Evolutionary conservation across 2,113 vertebrate genomes (phyloP), one percentile per base, ranked within the genome.

Genomic region (Lepus americanus): DNA sequence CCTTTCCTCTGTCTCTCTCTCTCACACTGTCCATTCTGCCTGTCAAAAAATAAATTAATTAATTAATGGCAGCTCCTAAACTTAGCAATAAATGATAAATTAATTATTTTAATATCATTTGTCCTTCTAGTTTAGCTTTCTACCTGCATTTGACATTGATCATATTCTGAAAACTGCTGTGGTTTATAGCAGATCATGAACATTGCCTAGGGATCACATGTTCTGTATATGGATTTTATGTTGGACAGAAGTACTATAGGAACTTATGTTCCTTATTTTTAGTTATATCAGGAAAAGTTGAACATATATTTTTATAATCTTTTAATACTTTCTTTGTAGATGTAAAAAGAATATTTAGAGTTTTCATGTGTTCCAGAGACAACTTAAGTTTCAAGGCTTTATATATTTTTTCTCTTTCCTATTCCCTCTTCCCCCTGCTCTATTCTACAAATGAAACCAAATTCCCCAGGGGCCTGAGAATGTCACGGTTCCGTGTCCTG

Each of bases 371-470:
- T 78, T 93, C 89, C 67, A 49, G 29, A 89, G 12, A 74, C 1
- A 6, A 29, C 55, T 82, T 92, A 87, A 73, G 76, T 82, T 36
- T 83, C 31, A 67, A 51, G 3, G 39, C 12, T 61, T 17, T 5
- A 17, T 77, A 13, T 39, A 4, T 69, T 51, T 49, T 49, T 6
- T 61, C 9, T 39, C 69, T 88, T 16, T 53, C 53, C 20, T 61
- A 19, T 69, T 9, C 6, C 53, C 12, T 17, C 44, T n/a, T 19
- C 10, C 53, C 16, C 44, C 44, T 44, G 44, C 44, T 44, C 44
- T 44, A 44, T 10, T 79, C 66, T 87, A 49, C 33, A 92, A 83
- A 92, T 87, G 31, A 90, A 90, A n/a, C 5, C 14, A 67, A 44
- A 72, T 13, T 89, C 33, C 14, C 20, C 29, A 51, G 10, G 25